Evolutionary conservation across 2,797 vertebrate genomes (phyloP).

Genomic region (Syngnathus rostellatus): DNA sequence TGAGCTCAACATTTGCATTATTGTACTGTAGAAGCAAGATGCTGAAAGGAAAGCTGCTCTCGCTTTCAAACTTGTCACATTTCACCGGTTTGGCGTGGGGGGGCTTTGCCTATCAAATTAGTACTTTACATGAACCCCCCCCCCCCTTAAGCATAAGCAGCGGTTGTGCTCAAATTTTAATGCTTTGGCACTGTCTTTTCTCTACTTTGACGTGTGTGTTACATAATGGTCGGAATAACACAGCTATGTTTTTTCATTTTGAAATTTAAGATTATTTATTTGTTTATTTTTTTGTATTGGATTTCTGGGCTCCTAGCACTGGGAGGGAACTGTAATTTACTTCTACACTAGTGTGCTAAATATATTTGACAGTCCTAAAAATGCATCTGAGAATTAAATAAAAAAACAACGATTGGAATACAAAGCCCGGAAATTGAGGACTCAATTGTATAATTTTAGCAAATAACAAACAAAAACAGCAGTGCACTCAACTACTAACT

Average conservation of each 20-base stretch:
- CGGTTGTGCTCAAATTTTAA: neutral
- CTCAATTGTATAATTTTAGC: neutral
- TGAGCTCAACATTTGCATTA: constrained; percentile 38
- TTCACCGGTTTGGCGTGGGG: no score
- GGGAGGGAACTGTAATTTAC: neutral
- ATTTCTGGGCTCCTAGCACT: neutral
- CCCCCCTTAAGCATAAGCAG: neutral
- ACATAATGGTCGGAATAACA: neutral
- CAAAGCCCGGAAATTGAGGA: neutral
- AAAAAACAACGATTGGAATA: neutral
- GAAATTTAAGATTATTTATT: neutral
- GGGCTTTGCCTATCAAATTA: constrained; percentile 3
- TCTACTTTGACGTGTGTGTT: neutral
- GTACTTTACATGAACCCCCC: neutral
- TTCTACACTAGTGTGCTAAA: neutral
- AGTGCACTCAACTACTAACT: neutral
- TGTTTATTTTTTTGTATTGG: neutral
- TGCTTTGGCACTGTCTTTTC: neutral
- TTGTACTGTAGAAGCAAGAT: constrained; percentile 13
- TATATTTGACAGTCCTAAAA: neutral
- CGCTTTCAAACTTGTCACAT: neutral
- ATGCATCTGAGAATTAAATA: neutral
- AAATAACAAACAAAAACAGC: neutral
- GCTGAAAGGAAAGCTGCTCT: constrained; percentile 28
- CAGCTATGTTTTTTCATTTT: neutral